Evolutionary conservation across 2,113 vertebrate genomes (phyloP), one percentile per base, ranked within the genome.

Genomic region (Cranoglanis bouderius): DNA sequence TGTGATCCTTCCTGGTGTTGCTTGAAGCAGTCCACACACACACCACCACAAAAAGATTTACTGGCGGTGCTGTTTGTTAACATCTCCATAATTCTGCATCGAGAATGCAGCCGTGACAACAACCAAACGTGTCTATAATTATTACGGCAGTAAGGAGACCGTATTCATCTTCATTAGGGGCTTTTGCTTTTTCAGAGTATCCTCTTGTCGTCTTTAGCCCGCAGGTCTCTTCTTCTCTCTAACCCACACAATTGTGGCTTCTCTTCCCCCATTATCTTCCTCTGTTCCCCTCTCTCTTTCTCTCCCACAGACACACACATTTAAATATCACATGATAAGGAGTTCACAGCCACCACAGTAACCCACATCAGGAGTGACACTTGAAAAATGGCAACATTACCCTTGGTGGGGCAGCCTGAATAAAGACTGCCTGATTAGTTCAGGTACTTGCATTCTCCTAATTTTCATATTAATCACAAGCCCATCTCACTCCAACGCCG

Each of bases 321-420:
- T 86, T 95, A 93, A 91, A 87, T 59, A 91, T 92, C 88, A 91
- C 84, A 88, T 89, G 91, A 93, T 96, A 94, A 93, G 81, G 57
- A 93, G 88, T 87, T 90, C 88, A 91, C 93, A 93, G 96, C 94
- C 94, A 95, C 95, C 94, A 93, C 93, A 94, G 94, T 96, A 96
- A 95, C 95, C 94, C 96, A 97, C 96, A 97, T 97, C 95, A 95
- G 93, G 95, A 95, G 93, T 97, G 98, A 98, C 97, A 98, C 95
- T 97, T 98, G 97, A 99, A 97, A 97, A 98, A 98, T 98, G 96
- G 97, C 96, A 96, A 97, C 97, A 98, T 99, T 98, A 98, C 96
- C 95, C 94, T 95, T 94, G 95, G 96, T 96, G 96, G 95, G 95
- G 95, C 95, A 96, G 96, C 93, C 96, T 97, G 97, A 97, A 97